A percentile compares a stretch with the other conserved stretches of the same genome.
phyloP scores from a whole-genome alignment of 2,113 vertebrate species.

The Paramisgurnus dabryanus region DNA sequence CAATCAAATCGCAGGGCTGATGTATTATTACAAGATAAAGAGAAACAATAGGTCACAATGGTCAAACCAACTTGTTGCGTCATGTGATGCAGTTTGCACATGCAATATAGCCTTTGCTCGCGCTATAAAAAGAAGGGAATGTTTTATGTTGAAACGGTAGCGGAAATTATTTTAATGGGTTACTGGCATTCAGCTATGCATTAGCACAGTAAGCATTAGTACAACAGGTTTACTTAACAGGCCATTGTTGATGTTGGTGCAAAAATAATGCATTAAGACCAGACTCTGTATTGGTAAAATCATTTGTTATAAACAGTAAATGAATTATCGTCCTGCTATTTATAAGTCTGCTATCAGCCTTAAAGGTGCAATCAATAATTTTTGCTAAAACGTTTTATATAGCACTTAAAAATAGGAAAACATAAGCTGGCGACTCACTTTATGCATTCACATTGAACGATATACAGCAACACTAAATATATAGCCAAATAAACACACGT shows the following conservation, averaged over 20 bases:
- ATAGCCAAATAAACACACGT: too few species aligned
- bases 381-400: too few species aligned
- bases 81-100: neutral
- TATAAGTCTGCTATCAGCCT: neutral
- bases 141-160: neutral
- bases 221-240: neutral
- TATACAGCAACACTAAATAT: too few species aligned
- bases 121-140: neutral
- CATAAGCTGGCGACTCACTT: too few species aligned
- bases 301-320: neutral
- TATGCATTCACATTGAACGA: too few species aligned
- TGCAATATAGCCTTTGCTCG: neutral
- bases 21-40: neutral
- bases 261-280: neutral
- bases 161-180: neutral
- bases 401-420: too few species aligned
- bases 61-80: neutral
- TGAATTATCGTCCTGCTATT: neutral
- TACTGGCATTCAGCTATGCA: neutral
- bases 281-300: neutral
- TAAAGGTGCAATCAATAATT: too few species aligned
- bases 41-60: neutral
- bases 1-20: neutral
- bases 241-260: neutral
- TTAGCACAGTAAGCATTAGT: neutral